A percentile compares a stretch with the other conserved stretches of the same genome.
These are phyloP conservation scores for Microtus montanus DNA, from an alignment of 2,113 vertebrate genomes.

Conservation along the genomic window DNA sequence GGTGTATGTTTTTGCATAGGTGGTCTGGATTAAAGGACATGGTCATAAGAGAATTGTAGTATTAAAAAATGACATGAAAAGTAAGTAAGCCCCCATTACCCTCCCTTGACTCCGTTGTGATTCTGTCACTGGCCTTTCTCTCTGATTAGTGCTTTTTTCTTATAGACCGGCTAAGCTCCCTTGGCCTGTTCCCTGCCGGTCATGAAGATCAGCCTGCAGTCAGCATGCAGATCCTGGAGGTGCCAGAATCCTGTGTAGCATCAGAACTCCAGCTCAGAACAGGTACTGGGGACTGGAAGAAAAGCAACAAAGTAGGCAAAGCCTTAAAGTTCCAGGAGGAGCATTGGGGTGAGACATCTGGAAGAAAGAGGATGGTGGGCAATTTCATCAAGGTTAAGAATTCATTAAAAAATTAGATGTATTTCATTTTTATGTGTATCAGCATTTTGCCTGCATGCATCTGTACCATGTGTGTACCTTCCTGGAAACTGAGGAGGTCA, in stretches of 20 bases:
- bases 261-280: constrained; percentile 73
- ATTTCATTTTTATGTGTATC: not conserved
- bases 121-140: not conserved
- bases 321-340: not conserved
- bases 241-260: constrained; percentile 54
- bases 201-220: constrained; percentile 72
- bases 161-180: constrained; percentile 84
- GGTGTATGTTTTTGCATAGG: constrained; percentile 84
- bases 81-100: constrained; percentile 82
- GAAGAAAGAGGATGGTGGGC: not conserved
- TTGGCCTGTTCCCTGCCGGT: constrained; percentile 79
- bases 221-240: constrained; percentile 66
- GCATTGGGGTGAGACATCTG: not conserved
- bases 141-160: not conserved
- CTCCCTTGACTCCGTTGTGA: not conserved
- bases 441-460: not conserved
- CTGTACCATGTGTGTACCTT: not conserved
- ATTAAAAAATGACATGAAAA: constrained; percentile 99
- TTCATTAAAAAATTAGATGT: not conserved
- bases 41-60: constrained; percentile 99
- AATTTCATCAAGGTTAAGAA: not conserved
- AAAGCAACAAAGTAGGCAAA: not conserved
- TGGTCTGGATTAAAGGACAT: constrained; percentile 99
- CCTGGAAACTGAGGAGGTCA: not conserved
- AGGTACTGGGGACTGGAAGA: constrained; percentile 69